Percentiles rank a stretch among this genome's conserved stretches.
Conservation (phyloP, 2,113 vertebrate species). For the Stigmatopora argus region DNA sequence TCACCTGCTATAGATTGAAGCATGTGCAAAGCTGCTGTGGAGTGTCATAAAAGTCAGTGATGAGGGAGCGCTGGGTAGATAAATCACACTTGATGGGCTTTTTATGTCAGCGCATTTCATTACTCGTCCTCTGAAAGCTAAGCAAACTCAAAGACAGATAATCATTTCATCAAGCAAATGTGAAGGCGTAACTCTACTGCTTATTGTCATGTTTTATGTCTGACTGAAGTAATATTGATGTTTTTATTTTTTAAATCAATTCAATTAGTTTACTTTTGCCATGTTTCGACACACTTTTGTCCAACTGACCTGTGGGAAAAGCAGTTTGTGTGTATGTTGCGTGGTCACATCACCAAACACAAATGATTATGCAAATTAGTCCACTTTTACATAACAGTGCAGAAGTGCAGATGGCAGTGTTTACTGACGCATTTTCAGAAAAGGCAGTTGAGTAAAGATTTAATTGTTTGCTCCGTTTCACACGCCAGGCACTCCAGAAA, state of each 20-base stretch:
- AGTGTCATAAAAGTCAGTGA: conserved; percentile 20
- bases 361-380: no score
- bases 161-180: conserved; percentile 1
- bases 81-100: conserved; percentile 3
- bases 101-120: conserved; percentile 15
- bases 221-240: background rate
- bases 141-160: conserved; percentile 2
- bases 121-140: background rate
- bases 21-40: conserved; percentile 3
- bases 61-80: conserved; percentile 14
- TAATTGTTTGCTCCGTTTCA: background rate
- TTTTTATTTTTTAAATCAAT: background rate
- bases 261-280: no score
- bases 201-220: background rate
- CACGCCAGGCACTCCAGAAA: background rate
- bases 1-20: conserved; percentile 42
- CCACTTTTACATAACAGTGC: no score
- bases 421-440: no score
- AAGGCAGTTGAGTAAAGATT: no score
- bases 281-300: no score
- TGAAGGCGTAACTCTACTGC: background rate
- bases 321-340: no score
- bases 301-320: no score
- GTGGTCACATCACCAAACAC: no score
- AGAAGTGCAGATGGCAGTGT: no score